Conservation (phyloP, 1,140 invertebrate genomes). For the Diprion similis region DNA sequence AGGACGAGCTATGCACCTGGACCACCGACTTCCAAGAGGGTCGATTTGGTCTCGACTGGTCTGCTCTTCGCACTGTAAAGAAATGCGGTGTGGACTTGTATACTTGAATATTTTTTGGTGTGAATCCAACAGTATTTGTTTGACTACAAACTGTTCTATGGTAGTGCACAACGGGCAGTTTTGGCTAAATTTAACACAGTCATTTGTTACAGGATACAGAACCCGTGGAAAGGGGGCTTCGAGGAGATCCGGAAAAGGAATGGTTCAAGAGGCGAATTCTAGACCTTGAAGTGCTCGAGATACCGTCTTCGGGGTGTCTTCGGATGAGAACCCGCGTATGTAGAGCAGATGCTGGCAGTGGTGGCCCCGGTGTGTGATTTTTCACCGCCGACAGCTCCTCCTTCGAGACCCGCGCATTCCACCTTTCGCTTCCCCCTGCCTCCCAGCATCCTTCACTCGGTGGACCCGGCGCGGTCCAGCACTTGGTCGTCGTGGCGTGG, state of each 20-base stretch:
- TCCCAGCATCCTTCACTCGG: constrained; percentile 37
- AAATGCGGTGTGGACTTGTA: no score
- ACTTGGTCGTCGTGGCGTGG: constrained; percentile 16
- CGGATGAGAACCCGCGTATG: constrained; percentile 54
- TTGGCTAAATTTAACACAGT: no score
- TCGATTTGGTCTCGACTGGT: no score
- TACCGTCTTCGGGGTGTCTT: background rate
- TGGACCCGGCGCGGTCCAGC: constrained; percentile 23
- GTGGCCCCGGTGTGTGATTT: constrained; percentile 51
- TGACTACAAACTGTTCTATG: no score
- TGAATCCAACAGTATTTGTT: no score
- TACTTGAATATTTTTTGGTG: no score
- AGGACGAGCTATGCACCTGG: background rate
- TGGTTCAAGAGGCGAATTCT: no score
- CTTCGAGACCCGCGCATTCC: constrained; percentile 42
- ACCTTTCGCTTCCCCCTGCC: constrained; percentile 29
- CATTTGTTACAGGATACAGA: no score
- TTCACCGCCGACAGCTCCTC: constrained; percentile 54
- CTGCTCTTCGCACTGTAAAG: no score
- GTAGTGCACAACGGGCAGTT: no score
- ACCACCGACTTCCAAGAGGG: background rate
- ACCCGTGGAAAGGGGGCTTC: no score
- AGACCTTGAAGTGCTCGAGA: background rate
- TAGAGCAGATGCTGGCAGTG: constrained; percentile 54
- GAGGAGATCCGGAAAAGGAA: no score